Evolutionary conservation across 2,113 vertebrate species (phyloP), one percentile per base, ranked within the genome.

Genomic region (Scatophagus argus): DNA sequence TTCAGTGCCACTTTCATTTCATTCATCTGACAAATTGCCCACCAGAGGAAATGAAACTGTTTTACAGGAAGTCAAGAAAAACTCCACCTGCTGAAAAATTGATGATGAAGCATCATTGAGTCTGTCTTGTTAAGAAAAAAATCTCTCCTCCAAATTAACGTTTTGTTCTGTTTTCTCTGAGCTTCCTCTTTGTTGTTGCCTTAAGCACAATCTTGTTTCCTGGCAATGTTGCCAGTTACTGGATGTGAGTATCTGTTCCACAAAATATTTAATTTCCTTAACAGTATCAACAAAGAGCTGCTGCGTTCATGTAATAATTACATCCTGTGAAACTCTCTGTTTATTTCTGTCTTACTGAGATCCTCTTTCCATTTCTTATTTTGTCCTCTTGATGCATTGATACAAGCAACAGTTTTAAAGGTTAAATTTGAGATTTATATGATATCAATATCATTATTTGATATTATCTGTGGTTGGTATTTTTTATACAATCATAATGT

Each of bases 171-270:
- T 61, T 85, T 11, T 47, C 32, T 55, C 19, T 23, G 19, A 47
- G 81, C 83, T 87, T 89, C 89, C 55, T 75, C 62, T 73, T 65
- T 46, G 32, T 52, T 58, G 4, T 29, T 46, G 4, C 25, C 32
- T 16, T 1, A 34, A 66, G 65, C 8, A 31, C n/a, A 41, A 16
- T 3, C 17, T 0, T 27, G 10, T 74, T 82, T 79, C 31, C 47
- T 65, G 49, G 16, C 51, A 79, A 21, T 5, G 3, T 2, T 5
- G 0, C 13, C 51, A 14, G 29, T 13, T n/a, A n/a, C 8, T n/a
- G 29, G 1, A 43, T 1, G 29, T 14, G 58, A 74, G 86, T 81
- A 88, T 89, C 79, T 81, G 83, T 91, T 89, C 86, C 79, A 79
- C 82, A 84, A 80, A 70, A 74, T 44, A 6, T 70, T 70, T 41